Conservation (phyloP, 2,797 vertebrate genomes). For the Argya squamiceps region DNA sequence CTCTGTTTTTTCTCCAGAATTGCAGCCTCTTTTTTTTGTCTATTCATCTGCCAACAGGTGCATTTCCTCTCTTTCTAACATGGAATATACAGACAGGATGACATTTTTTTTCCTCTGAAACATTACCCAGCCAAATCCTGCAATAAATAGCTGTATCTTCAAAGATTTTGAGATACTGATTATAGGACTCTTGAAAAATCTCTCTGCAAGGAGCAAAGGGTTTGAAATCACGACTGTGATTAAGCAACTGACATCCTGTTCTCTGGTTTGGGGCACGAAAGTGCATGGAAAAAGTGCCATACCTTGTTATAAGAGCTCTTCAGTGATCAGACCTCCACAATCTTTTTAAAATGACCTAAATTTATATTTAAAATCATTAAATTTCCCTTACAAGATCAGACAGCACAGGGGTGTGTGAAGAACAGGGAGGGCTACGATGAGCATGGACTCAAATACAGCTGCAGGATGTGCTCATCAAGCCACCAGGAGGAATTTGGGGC, state of each 20-base stretch:
- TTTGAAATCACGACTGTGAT: constrained; percentile 19
- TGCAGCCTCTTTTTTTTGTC: neutral
- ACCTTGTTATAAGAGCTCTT: constrained; percentile 11
- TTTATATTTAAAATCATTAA: neutral
- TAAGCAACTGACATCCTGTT: neutral
- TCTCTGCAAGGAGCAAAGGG: constrained; percentile 26
- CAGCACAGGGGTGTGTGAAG: neutral
- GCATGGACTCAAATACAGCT: neutral
- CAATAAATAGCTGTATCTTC: constrained; percentile 36
- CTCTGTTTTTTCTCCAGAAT: neutral
- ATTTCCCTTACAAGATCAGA: neutral
- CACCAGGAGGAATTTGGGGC: neutral
- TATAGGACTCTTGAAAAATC: constrained; percentile 57
- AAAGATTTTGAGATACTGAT: constrained; percentile 44
- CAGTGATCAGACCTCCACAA: neutral
- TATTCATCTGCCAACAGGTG: constrained; percentile 11
- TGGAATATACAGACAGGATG: constrained; percentile 21
- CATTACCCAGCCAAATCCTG: constrained; percentile 33
- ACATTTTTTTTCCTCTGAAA: constrained; percentile 30
- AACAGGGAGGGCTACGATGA: rapidly evolving
- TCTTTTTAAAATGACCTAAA: neutral
- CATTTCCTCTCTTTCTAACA: constrained; percentile 48
- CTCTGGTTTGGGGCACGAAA: neutral
- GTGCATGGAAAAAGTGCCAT: neutral
- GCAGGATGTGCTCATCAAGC: neutral